Base-by-base conservation (phyloP, 2,797 vertebrate species). In the Triplophysa yarkandensis region DNA sequence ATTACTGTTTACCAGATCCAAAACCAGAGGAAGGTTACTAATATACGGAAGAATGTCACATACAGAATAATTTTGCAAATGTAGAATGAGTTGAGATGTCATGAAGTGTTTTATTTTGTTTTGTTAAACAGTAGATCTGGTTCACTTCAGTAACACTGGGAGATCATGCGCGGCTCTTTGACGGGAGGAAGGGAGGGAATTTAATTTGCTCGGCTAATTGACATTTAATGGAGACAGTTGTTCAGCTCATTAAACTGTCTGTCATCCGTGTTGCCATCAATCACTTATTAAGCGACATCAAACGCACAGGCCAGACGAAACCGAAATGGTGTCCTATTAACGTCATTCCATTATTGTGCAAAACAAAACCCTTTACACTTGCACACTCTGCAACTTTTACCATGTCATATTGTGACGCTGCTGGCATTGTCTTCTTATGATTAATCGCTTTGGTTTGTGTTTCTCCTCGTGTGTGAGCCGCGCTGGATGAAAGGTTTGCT, bases 141-240 rank as follows among this genome's bases (percentile, higher is more conserved):
- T 27, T 17, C 54, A 66, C 61, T 77, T 36, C 16, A 34, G 54
- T 25, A 32, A 73, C 75, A 6, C 25, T 9, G 19, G 55, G 1
- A 9, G 30, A 60, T n/a, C 7, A 4, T 4, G 23, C 21, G 17
- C 27, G 27, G 48, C 23, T 52, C 50, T 36, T 57, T 14, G 21
- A 58, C 19, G 10, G 32, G 21, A 64, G 52, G 32, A n/a, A 64
- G 52, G 61, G 50, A 78, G 73, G 34, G 70, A 83, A 83, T 82
- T 83, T 58, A 85, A 86, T 86, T 71, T 83, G 77, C 73, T 62
- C 67, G 80, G 55, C 81, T 90, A 91, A 91, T 87, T 88, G 88
- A 86, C 87, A 82, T 90, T 91, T 91, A 90, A 92, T 92, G 89
- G 89, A 86, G 82, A 85, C 77, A 80, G 87, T 87, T 87, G 91